Base-by-base conservation (phyloP, 2,888 invertebrate species). In the Plemyria rubiginata region DNA sequence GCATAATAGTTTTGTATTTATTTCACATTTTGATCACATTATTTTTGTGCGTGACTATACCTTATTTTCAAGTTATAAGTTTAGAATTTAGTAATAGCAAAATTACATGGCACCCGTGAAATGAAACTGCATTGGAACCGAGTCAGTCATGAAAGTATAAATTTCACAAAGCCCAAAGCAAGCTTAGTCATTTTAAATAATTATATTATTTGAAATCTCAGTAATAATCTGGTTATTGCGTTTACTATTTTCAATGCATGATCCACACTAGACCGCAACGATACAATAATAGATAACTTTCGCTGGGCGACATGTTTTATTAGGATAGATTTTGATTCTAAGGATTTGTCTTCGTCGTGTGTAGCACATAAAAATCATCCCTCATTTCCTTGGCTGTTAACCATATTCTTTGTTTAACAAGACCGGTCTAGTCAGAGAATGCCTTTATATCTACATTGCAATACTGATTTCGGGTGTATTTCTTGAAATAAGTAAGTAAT, bases 31-130 rank as follows among this genome's bases (percentile, higher is more conserved):
- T 73, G 68, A 87, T 87, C 85, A 87, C 85, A 86, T 78, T 60
- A 56, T 78, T 87, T 87, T 88, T 89, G 88, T 88, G 88, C 88
- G 87, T 84, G 77, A 83, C 80, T 76, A 7, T 11, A 38, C 9
- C 11, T 46, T 46, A 58, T 67, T 61, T 55, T 43, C 46, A 59
- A 41, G 9, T 13, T 41, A 28, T 11, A 32, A 46, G 54, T 43
- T 6, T 57, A 16, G 9, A 11, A 36, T 50, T 43, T 51, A 8
- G 32, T 32, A 3, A 32, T 5, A 2, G 13, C 8, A 8, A 3
- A 45, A 45, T 11, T 45, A 1, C 6, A 16, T 9, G 15, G 29
- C 13, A 43, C 49, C 49, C 49, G 38, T n/a, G 49, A 54, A 2
- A 38, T 60, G 54, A 43, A 55, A 61, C 45, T 51, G 28, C 38